A percentile compares a stretch with the other conserved stretches of the same genome.
phyloP scores from a whole-genome alignment of 2,888 invertebrate species.

The Acronicta alni region DNA sequence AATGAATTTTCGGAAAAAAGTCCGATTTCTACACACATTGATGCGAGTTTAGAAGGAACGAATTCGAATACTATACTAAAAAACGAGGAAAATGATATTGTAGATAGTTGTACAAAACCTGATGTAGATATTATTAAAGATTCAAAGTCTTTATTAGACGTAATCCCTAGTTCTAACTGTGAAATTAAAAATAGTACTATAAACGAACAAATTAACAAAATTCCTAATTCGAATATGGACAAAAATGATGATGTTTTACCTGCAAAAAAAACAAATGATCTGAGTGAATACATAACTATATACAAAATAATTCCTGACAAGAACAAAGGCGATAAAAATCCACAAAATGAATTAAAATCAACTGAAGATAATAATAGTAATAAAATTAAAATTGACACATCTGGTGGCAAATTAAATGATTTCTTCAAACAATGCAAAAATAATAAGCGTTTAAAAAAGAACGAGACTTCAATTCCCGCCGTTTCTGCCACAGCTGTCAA shows the following conservation, averaged over 20 bases:
- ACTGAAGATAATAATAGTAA: constrained; percentile 9
- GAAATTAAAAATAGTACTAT: constrained; percentile 7
- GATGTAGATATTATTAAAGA: constrained; percentile 13
- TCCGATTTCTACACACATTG: constrained; percentile 43
- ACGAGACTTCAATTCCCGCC: constrained; percentile 14
- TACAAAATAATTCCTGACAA: constrained; percentile 59
- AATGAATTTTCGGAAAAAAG: constrained; percentile 18
- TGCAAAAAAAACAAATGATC: constrained; percentile 33
- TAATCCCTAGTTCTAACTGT: constrained; percentile 8
- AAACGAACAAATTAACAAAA: constrained; percentile 7
- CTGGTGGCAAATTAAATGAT: constrained; percentile 41
- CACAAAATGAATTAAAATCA: constrained; percentile 3
- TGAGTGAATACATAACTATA: constrained; percentile 60
- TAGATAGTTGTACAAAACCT: constrained; percentile 22
- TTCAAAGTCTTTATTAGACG: constrained; percentile 2
- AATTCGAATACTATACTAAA: constrained; percentile 3
- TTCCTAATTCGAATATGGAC: background rate
- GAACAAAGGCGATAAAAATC: background rate
- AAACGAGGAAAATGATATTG: constrained; percentile 11
- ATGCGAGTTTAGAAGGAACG: constrained; percentile 22
- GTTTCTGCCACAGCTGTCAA: constrained; percentile 36
- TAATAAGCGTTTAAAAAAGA: constrained; percentile 40
- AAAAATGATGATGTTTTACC: constrained; percentile 3
- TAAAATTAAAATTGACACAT: constrained; percentile 29
- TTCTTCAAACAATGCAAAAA: constrained; percentile 65